A percentile compares a stretch with the other conserved stretches of the same genome.
phyloP scores from a whole-genome alignment of 2,797 vertebrate genomes.

The Uromys caudimaculatus region DNA sequence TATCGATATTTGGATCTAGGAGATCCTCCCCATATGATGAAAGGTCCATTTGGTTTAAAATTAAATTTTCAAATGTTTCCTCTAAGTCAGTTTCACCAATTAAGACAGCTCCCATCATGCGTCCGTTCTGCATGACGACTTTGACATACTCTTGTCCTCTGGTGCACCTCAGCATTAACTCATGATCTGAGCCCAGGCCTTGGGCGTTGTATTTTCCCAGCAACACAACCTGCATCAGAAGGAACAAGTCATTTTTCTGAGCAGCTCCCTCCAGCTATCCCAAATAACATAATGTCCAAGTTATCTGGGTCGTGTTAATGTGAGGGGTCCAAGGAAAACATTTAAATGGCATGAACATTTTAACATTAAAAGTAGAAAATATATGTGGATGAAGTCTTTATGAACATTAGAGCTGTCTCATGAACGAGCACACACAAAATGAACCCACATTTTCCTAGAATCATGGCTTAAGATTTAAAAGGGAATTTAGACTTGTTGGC shows the following conservation, averaged over 20 bases:
- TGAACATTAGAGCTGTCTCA: background rate
- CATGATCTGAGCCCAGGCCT: conserved; percentile 92
- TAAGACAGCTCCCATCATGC: conserved; percentile 95
- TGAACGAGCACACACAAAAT: background rate
- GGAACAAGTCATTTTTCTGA: conserved; percentile 4
- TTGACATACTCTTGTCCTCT: conserved; percentile 95
- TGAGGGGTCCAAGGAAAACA: background rate
- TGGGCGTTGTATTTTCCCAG: conserved; percentile 96
- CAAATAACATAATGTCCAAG: background rate
- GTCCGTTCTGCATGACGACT: conserved; percentile 92
- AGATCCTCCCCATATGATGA: conserved; percentile 94
- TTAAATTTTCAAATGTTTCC: conserved; percentile 99
- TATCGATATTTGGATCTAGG: conserved; percentile 95
- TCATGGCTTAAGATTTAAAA: conserved; percentile 35
- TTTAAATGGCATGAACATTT: background rate
- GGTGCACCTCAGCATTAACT: conserved; percentile 95
- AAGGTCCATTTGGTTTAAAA: conserved; percentile 98
- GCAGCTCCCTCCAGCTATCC: background rate
- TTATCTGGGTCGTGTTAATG: background rate
- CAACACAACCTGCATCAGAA: conserved; percentile 92
- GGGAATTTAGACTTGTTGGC: background rate
- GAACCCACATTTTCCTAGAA: background rate
- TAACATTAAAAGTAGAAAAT: background rate
- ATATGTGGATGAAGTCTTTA: background rate
- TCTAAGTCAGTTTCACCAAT: conserved; percentile 97